Evolutionary conservation across 2,888 invertebrate species (phyloP).

Genomic region (Vanessa cardui): DNA sequence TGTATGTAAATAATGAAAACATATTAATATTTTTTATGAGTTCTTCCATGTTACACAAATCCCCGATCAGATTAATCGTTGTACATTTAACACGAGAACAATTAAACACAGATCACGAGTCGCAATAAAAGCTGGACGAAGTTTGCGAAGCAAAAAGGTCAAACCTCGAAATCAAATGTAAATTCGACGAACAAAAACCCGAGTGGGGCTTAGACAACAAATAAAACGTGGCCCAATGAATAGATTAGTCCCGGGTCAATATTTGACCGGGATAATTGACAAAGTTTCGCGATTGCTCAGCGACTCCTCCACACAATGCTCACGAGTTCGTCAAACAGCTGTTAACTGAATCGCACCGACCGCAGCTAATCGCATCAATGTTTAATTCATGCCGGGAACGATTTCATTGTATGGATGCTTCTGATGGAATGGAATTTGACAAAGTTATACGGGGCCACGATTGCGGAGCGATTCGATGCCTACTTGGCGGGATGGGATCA

Average conservation of each 20-base stretch:
- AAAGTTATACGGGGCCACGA: conserved; percentile 1
- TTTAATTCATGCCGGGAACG: conserved; percentile 23
- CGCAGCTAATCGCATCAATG: conserved; percentile 29
- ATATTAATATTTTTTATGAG: too few species aligned
- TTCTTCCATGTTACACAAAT: not conserved
- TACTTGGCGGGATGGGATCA: not conserved
- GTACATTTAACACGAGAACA: conserved; percentile 9
- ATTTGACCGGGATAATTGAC: conserved; percentile 56
- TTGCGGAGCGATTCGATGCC: conserved; percentile 1
- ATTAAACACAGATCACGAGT: conserved; percentile 20
- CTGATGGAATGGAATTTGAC: conserved; percentile 9
- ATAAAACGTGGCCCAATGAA: conserved; percentile 55
- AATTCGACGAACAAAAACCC: conserved; percentile 47
- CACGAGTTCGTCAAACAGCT: conserved; percentile 31
- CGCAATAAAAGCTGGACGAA: conserved; percentile 31
- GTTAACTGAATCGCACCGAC: conserved; percentile 30
- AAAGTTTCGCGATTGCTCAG: conserved; percentile 48
- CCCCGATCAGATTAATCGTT: not conserved
- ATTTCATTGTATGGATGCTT: conserved; percentile 7
- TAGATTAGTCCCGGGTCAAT: conserved; percentile 56
- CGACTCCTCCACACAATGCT: conserved; percentile 27
- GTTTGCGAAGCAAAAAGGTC: conserved; percentile 32
- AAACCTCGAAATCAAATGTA: conserved; percentile 47
- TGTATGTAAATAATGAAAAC: too few species aligned
- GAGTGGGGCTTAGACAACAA: conserved; percentile 46